Evolutionary conservation across 2,888 invertebrate species (phyloP), one percentile per base, ranked within the genome.

Genomic region (Trypoxylon attenuatum): DNA sequence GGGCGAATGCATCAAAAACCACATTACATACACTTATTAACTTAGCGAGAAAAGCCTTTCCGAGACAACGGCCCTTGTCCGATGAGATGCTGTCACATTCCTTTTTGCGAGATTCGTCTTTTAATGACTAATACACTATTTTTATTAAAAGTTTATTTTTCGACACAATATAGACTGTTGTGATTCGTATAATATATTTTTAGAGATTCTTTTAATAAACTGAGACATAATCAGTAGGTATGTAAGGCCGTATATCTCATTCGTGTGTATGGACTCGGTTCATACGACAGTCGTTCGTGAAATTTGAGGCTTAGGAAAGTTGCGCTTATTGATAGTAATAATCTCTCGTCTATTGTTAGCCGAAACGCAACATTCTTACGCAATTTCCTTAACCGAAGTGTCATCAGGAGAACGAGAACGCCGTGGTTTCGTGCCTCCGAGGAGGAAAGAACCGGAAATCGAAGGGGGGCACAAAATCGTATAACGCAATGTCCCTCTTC

Each of bases 171-270:
- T 77, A 78, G 77, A 78, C 71, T 74, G 73, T 80, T 81, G 71
- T 74, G 70, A 78, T 63, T 70, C 80, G 78, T 79, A 82, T 76
- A 79, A 76, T 82, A 82, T 84, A 82, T 83, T 84, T 84, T 81
- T 82, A 82, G 82, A 83, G 77, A 81, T 81, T 83, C 82, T 82
- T 83, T 78, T 76, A 81, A 69, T 73, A 76, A 78, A 65, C 68
- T 68, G 72, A 60, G 64, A 68, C 65, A 61, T 70, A 71, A 60
- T 63, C 60, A 56, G 45, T 76, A 73, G 73, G 52, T 74, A 45
- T n/a, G n/a, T 74, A 74, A 72, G 66, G 66, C 51, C 50, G 49
- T 61, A 21, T 50, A 67, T 70, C 47, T 23, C 45, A 51, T 25
- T 23, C 55, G 38, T 53, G 55, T 51, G 33, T 59, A 57, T 41